Base-by-base conservation (phyloP, 2,797 vertebrate species). In the Australoheros facetus region DNA sequence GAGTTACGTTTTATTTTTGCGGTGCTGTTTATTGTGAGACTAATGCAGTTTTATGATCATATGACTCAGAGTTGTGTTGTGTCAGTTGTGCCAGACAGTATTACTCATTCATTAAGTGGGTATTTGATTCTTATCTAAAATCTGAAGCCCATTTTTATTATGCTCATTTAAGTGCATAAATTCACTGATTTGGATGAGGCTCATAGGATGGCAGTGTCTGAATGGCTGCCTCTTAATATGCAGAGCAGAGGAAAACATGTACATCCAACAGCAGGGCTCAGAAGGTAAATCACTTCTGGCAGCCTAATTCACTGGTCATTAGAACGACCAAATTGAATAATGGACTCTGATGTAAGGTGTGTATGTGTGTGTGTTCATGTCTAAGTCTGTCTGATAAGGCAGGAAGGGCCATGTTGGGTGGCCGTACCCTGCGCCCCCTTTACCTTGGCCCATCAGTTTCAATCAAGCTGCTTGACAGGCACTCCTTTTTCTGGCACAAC, bases 261-360 rank as follows among this genome's bases (percentile, higher is more conserved):
- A 87, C 73, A 77, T 89, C 85, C 84, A 84, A 85, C 84, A 79
- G 88, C 77, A 79, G 91, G 77, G 77, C 71, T 86, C 60, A 32
- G 80, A 89, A 92, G 90, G 91, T 90, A 95, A 95, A 96, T 95
- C 82, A 85, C 86, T 94, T 91, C 92, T 95, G 95, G 95, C 95
- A 96, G 94, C 83, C 92, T 96, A 94, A 96, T 96, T 95, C 93
- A 85, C 84, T 90, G 92, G 92, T 92, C 92, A 94, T 95, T 95
- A 95, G 91, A 94, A 88, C 72, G 83, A 83, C 91, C 88, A 95
- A 95, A 96, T 95, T 95, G 91, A 96, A 95, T 95, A 96, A 96
- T 95, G 87, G 94, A 94, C 89, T 90, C 70, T 10, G 73, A 89
- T 86, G 78, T 80, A 45, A 70, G 79, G 86, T 86, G 82, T 69